Conservation (phyloP, 2,113 vertebrate genomes). For the Mobula birostris region DNA sequence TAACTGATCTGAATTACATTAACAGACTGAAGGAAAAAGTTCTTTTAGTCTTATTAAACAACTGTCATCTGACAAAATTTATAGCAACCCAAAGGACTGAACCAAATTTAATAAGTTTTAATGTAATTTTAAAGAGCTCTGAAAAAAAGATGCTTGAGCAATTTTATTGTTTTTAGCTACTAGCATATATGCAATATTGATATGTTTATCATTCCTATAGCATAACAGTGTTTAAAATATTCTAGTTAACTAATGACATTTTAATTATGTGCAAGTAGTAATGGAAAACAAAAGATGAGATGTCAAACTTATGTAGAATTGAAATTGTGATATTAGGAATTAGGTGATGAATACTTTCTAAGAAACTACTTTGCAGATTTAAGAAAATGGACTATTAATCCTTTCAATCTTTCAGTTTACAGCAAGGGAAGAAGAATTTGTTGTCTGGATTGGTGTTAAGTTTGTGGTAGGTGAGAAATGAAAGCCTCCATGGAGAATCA, state of each 20-base stretch:
- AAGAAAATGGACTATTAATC: not conserved
- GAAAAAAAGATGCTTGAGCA: not conserved
- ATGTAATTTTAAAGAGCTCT: too few species aligned
- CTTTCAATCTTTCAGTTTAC: not conserved
- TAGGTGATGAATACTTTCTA: not conserved
- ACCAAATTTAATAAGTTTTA: not conserved
- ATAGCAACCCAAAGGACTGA: not conserved
- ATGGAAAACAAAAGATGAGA: not conserved
- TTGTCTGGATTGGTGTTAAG: not conserved
- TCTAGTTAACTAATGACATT: not conserved
- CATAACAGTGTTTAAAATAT: not conserved
- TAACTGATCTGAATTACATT: not conserved
- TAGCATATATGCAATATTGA: not conserved
- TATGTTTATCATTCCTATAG: not conserved
- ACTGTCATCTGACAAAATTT: not conserved
- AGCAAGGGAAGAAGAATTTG: not conserved
- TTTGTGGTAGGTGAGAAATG: not conserved
- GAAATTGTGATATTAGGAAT: not conserved
- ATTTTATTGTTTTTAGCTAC: not conserved
- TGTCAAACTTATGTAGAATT: not conserved
- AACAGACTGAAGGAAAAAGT: not conserved
- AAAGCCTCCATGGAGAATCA: not conserved
- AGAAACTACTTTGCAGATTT: not conserved
- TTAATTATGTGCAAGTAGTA: not conserved
- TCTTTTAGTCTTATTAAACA: not conserved